phyloP scores from a whole-genome alignment of 2,113 vertebrate genomes.

The Xenopus tropicalis region DNA sequence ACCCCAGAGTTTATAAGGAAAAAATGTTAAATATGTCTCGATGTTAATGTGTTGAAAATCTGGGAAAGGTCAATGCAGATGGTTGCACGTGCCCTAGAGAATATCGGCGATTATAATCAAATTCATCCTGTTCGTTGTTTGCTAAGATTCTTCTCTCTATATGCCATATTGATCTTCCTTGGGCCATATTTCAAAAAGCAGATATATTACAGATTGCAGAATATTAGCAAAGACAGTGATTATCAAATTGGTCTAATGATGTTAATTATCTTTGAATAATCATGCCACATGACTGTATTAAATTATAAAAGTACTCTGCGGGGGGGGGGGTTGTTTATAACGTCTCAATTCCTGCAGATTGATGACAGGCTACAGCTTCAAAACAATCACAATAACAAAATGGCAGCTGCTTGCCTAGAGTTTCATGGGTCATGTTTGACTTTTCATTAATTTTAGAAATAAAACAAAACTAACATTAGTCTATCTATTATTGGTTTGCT shows the following conservation, averaged over 20 bases:
- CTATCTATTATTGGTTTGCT: no score
- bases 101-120: slow-evolving; percentile 4
- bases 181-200: not conserved
- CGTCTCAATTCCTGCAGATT: not conserved
- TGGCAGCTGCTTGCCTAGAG: not conserved
- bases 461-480: no score
- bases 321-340: not conserved
- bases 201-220: not conserved
- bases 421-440: not conserved
- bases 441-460: no score
- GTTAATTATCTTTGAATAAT: not conserved
- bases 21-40: no score
- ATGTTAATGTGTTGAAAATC: not conserved
- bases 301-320: not conserved
- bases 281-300: not conserved
- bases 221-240: not conserved
- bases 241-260: not conserved
- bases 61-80: not conserved
- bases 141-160: not conserved
- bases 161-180: slow-evolving; percentile 11
- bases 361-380: not conserved
- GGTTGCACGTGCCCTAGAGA: not conserved
- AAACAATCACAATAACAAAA: not conserved
- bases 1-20: not conserved
- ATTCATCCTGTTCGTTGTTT: not conserved